phyloP scores from a whole-genome alignment of 2,113 vertebrate species.

The Oophaga pumilio region DNA sequence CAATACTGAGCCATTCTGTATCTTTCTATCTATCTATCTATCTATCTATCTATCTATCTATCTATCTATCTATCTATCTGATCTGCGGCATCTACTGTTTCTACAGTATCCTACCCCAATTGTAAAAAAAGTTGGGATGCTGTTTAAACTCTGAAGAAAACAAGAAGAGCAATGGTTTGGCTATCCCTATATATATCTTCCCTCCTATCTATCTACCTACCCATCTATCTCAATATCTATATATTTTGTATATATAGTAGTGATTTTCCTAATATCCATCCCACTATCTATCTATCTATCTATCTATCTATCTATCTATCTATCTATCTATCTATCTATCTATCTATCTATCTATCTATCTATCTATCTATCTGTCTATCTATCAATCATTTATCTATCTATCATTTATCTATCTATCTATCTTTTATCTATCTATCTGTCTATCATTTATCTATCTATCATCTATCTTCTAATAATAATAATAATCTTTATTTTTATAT shows the following conservation, averaged over 20 bases:
- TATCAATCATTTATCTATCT: neutral
- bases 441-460: too few species aligned
- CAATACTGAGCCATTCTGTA: neutral
- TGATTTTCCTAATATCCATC: too few species aligned
- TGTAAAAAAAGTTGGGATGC: too few species aligned
- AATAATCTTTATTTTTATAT: too few species aligned
- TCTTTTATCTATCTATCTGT: too few species aligned
- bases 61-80: neutral
- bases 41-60: conserved; percentile 15
- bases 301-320: neutral
- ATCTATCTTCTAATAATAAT: too few species aligned
- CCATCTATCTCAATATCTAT: neutral
- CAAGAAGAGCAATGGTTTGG: too few species aligned
- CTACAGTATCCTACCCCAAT: too few species aligned
- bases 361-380: neutral
- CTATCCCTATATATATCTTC: too few species aligned
- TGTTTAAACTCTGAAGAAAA: too few species aligned
- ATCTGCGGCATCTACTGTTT: neutral
- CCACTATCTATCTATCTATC: neutral
- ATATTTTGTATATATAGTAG: too few species aligned
- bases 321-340: neutral
- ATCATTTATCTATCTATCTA: too few species aligned
- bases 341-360: conserved; percentile 7
- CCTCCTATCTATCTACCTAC: neutral
- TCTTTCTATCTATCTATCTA: neutral